These are phyloP conservation scores for Drosophila macrospina DNA, from an alignment of 2,888 invertebrate genomes.

Conservation along the genomic window DNA sequence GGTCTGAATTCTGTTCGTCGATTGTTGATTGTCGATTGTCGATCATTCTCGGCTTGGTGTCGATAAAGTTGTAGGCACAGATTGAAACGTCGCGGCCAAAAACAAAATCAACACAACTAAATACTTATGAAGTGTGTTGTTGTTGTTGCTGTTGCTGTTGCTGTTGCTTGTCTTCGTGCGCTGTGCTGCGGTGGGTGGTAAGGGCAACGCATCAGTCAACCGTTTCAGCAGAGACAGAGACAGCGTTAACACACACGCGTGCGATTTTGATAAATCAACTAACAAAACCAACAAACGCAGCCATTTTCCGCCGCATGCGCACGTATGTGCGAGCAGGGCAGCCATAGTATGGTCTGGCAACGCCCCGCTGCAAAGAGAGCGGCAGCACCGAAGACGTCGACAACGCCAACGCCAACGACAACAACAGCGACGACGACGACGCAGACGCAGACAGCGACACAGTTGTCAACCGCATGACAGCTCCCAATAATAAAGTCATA, in stretches of 20 bases:
- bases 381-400: constrained; percentile 15
- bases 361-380: constrained; percentile 49
- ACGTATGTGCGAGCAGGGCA: constrained; percentile 47
- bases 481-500: constrained; percentile 82
- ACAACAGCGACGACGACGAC: constrained; percentile 40
- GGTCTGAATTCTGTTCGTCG: constrained; percentile 14
- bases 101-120: constrained; percentile 78
- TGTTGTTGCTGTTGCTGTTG: background rate
- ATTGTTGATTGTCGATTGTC: constrained; percentile 43
- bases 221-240: constrained; percentile 51
- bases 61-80: constrained; percentile 77
- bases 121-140: constrained; percentile 51
- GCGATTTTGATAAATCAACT: constrained; percentile 72
- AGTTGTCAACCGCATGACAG: constrained; percentile 82
- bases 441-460: constrained; percentile 71
- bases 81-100: constrained; percentile 81
- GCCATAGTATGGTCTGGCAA: constrained; percentile 40
- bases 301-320: constrained; percentile 70
- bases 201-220: constrained; percentile 44
- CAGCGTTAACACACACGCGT: constrained; percentile 13
- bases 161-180: background rate
- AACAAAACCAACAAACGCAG: constrained; percentile 70
- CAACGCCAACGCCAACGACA: constrained; percentile 18
- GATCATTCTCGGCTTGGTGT: constrained; percentile 60
- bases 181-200: background rate